Evolutionary conservation across 2,888 invertebrate genomes (phyloP), one percentile per base, ranked within the genome.

Genomic region (Tillus elongatus): DNA sequence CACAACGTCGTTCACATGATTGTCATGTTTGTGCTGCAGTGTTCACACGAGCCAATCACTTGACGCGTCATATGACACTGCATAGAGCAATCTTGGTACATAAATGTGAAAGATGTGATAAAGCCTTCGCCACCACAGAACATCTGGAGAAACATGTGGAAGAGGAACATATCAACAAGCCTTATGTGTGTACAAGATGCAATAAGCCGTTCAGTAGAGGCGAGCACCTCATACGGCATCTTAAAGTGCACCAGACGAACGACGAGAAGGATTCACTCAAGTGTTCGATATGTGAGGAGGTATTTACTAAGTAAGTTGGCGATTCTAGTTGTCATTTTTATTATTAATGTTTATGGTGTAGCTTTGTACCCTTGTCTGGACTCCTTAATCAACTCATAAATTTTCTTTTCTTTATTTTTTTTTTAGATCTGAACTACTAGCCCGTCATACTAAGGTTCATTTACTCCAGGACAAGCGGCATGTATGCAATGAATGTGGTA

Each of bases 381-480:
- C 6, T 6, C 9, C 6, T 29, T n/a, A 10, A 4, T n/a, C 6
- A 6, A 29, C 30, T 29, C 8, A 29, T 9, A n/a, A n/a, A 6
- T 29, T 29, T n/a, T n/a, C n/a, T n/a, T n/a, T 29, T 29, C 11
- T 29, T 29, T n/a, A 13, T n/a, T 19, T 43, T 45, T 33, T 37
- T 60, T 69, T 50, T 56, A 77, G 79, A 59, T 73, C 74, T 33
- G 79, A 79, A 45, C 71, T 75, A 50, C 64, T 82, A 6, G 73
- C 74, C 1, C 71, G 77, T 34, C 82, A 82, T 58, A 70, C 72
- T 13, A 75, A 75, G 49, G 64, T 73, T n/a, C 80, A 81, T 56
- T 44, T 67, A 28, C 53, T 63, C 36, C 63, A 65, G 44, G 66
- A 66, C 39, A 67, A 67, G 41, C 45, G 65, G 15, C 66, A 67